These are phyloP conservation scores for Scrobipalpa costella DNA, from an alignment of 2,888 invertebrate species.

Conservation along the genomic window DNA sequence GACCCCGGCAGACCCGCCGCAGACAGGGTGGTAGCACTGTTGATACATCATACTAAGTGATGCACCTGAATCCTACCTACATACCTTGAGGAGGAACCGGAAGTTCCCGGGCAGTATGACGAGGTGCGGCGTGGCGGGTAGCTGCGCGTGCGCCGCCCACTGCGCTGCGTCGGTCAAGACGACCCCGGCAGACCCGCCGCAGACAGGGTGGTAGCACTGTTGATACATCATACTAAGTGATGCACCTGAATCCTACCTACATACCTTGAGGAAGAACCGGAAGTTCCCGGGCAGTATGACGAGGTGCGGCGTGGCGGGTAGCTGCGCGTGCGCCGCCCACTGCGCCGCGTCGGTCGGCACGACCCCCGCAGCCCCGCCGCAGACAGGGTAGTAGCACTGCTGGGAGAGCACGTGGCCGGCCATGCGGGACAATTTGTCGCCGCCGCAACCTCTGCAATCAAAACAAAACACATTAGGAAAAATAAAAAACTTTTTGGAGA, in stretches of 20 bases:
- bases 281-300: constrained; percentile 91
- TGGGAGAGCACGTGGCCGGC: constrained; percentile 88
- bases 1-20: too few relatives aligned
- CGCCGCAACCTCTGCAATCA: constrained; percentile 33
- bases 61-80: neutral
- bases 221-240: constrained; percentile 64
- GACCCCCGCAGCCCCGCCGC: constrained; percentile 77
- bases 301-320: constrained; percentile 89
- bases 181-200: constrained; percentile 84
- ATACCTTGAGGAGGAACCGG: constrained; percentile 89
- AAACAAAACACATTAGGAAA: neutral
- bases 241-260: too few relatives aligned
- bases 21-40: too few relatives aligned
- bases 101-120: constrained; percentile 94
- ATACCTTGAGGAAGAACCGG: constrained; percentile 89
- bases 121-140: constrained; percentile 89
- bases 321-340: constrained; percentile 86
- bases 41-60: too few relatives aligned
- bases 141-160: constrained; percentile 86
- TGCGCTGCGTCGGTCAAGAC: constrained; percentile 86
- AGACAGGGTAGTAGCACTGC: constrained; percentile 90
- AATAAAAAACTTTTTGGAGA: too few relatives aligned
- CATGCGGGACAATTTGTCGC: constrained; percentile 88
- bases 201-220: constrained; percentile 90
- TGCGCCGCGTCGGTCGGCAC: constrained; percentile 86